Percentiles rank a stretch among this genome's conserved stretches.
Evolutionary conservation across 2,113 vertebrate genomes (phyloP).

Genomic region (Tautogolabrus adspersus): DNA sequence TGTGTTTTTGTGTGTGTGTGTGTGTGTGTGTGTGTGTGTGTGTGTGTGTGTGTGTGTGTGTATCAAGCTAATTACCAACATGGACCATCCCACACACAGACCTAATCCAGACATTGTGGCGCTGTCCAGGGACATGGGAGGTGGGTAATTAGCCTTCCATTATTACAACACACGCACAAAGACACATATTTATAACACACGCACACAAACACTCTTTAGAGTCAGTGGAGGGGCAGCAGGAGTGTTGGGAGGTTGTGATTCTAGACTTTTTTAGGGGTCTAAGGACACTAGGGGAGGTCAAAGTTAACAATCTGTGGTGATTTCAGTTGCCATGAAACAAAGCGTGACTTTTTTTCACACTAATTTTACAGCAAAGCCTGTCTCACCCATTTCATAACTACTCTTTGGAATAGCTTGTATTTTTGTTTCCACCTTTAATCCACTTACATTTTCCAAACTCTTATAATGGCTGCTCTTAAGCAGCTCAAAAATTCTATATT

Average conservation of each 20-base stretch:
- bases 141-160: slow-evolving; percentile 90
- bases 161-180: slow-evolving; percentile 81
- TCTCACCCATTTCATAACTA: neutral
- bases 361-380: slow-evolving; percentile 7
- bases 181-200: slow-evolving; percentile 1
- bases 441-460: too few relatives aligned
- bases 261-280: slow-evolving; percentile 49
- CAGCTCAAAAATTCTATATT: too few relatives aligned
- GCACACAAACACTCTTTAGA: slow-evolving; percentile 49
- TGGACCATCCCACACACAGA: slow-evolving; percentile 86
- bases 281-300: slow-evolving; percentile 64
- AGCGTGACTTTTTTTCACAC: slow-evolving; percentile 10
- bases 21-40: slow-evolving; percentile 58
- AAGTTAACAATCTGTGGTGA: slow-evolving; percentile 45
- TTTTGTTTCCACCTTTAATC: neutral
- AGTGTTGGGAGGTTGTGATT: slow-evolving; percentile 43
- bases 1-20: slow-evolving; percentile 62
- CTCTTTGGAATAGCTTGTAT: neutral
- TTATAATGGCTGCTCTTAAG: too few relatives aligned
- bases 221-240: slow-evolving; percentile 37
- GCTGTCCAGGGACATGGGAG: slow-evolving; percentile 86
- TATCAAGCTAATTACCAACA: slow-evolving; percentile 84
- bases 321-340: slow-evolving; percentile 22
- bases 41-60: slow-evolving; percentile 43
- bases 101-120: slow-evolving; percentile 91